Percentiles rank a stretch among this genome's conserved stretches.
Conservation (phyloP, 2,888 invertebrate genomes). For the Conops quadrifasciatus region DNA sequence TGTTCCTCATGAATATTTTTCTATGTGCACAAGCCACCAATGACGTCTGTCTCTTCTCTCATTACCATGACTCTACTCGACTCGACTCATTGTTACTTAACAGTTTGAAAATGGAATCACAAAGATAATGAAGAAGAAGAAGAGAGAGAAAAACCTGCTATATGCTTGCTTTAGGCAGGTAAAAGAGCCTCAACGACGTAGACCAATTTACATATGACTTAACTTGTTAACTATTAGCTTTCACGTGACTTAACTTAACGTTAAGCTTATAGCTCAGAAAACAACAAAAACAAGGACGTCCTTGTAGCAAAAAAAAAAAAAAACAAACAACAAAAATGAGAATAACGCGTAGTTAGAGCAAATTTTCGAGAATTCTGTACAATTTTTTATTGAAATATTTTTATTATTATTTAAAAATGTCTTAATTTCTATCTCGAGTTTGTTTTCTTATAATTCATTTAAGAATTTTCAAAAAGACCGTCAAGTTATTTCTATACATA, state of each 20-base stretch:
- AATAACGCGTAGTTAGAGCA: too few species aligned
- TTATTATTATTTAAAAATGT: too few species aligned
- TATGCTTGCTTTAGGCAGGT: background rate
- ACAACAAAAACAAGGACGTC: background rate
- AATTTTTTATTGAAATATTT: too few species aligned
- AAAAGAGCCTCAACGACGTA: background rate
- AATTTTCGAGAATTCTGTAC: too few species aligned
- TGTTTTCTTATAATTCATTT: too few species aligned
- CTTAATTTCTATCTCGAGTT: too few species aligned
- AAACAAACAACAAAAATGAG: background rate
- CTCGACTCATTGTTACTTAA: background rate
- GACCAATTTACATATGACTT: constrained; percentile 40
- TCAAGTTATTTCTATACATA: too few species aligned
- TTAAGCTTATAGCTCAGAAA: constrained; percentile 9
- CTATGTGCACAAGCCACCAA: too few species aligned
- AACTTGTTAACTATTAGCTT: constrained; percentile 40
- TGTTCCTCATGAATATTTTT: background rate
- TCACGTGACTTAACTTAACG: constrained; percentile 23
- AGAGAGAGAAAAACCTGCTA: background rate
- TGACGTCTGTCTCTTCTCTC: too few species aligned
- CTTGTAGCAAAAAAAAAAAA: background rate
- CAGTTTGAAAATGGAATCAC: background rate
- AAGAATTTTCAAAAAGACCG: too few species aligned
- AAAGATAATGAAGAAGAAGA: background rate
- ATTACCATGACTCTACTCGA: too few species aligned